These are phyloP conservation scores for Amphibalanus amphitrite DNA, from an alignment of 1,140 invertebrate genomes.

Conservation along the genomic window DNA sequence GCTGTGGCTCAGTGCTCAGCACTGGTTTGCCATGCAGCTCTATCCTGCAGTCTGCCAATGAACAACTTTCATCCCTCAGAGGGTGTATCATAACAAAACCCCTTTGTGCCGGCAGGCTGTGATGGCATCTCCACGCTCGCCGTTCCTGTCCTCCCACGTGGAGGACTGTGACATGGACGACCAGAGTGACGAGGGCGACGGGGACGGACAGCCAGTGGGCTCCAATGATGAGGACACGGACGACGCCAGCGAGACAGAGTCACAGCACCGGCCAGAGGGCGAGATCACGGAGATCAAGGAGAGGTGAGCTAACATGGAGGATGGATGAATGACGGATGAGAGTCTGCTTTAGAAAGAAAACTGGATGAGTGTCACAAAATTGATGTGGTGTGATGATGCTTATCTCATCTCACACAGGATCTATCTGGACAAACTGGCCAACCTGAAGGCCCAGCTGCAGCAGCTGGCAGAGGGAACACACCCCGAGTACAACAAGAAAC, in stretches of 20 bases:
- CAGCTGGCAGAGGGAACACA: conserved; percentile 70
- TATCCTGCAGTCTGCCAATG: too few relatives aligned
- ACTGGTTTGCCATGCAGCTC: too few relatives aligned
- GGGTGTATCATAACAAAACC: too few relatives aligned
- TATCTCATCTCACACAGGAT: too few relatives aligned
- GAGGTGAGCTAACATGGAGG: background rate
- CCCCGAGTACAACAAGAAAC: conserved; percentile 62
- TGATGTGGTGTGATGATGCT: too few relatives aligned
- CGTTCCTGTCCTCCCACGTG: background rate
- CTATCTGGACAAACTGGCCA: conserved; percentile 81
- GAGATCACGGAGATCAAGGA: conserved; percentile 3
- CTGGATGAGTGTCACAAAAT: too few relatives aligned
- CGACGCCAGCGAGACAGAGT: conserved; percentile 21
- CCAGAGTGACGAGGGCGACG: background rate
- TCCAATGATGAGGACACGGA: background rate
- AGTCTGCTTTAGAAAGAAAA: too few relatives aligned
- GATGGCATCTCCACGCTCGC: background rate
- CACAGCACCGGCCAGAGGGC: background rate
- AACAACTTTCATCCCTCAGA: too few relatives aligned
- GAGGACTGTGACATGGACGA: background rate
- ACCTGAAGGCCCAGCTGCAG: conserved; percentile 72
- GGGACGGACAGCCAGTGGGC: background rate
- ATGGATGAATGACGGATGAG: too few relatives aligned
- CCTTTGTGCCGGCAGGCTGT: background rate
- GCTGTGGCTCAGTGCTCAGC: too few relatives aligned